Evolutionary conservation across 2,113 vertebrate genomes (phyloP), one percentile per base, ranked within the genome.

Genomic region (Salminus brasiliensis): DNA sequence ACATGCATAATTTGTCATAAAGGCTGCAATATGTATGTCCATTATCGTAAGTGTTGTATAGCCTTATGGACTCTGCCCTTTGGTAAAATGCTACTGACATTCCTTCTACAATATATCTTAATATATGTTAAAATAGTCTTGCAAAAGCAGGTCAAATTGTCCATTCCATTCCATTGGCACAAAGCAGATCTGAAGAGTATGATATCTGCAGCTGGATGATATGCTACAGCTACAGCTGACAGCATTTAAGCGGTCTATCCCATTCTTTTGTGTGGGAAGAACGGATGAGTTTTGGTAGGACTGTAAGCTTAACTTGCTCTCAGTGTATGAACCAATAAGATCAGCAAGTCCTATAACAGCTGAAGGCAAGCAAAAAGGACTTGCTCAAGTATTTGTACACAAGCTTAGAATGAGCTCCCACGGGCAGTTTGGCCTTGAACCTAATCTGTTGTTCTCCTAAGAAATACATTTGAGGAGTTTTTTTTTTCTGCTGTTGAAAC

Each of bases 301-400:
- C 72, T 36, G 18, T 69, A n/a, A 68, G 60, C 62, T 81, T 63
- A 72, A 79, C 75, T 63, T 70, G 43, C 47, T 75, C 72, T 60
- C 59, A 73, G 67, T 72, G 18, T 67, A 57, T 62, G 69, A 32
- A 55, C 57, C 81, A 81, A 81, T 62, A 63, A 74, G 83, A 77
- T 79, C 81, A 78, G 53, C 23, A 3, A 32, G 60, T 63, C 23
- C 27, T 63, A 8, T n/a, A 66, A 66, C 62, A 23, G 29, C 62
- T 66, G 34, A 21, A 66, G 32, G 34, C 23, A 39, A 18, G 34
- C 21, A n/a, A 11, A 39, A 65, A 65, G 30, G 18, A 36, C 32
- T 39, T 39, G 34, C 34, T 66, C 62, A 34, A 66, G 18, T 21
- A 39, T n/a, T 39, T 23, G 21, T 39, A 66, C 32, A 7, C 62